Conservation (phyloP, 2,113 vertebrate genomes). For the Gymnorhina tibicen region DNA sequence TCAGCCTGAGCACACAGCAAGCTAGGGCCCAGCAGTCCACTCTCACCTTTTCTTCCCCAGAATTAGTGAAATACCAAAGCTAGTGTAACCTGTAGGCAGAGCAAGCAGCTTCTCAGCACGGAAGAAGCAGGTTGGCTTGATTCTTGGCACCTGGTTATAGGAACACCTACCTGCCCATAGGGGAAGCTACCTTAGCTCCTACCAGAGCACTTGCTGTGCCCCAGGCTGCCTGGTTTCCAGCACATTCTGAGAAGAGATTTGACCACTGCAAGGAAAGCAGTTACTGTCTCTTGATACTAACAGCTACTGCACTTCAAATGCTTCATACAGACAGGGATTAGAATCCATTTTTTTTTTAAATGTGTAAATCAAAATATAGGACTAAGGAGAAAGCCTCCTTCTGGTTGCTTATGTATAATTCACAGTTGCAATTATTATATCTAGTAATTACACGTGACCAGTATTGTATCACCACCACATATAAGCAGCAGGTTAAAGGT, state of each 20-base stretch:
- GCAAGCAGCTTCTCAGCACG: background rate
- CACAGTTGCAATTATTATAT: background rate
- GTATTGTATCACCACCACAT: background rate
- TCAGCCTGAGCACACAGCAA: background rate
- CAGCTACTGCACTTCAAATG: background rate
- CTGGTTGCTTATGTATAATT: background rate
- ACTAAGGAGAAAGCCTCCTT: background rate
- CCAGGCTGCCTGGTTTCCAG: background rate
- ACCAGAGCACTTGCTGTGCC: background rate
- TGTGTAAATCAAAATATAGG: background rate
- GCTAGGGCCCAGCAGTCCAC: background rate
- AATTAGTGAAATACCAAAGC: background rate
- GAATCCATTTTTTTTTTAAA: background rate
- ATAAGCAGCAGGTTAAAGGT: background rate
- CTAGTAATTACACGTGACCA: background rate
- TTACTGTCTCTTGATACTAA: background rate
- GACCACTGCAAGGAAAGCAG: background rate
- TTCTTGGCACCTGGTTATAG: background rate
- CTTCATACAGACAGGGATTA: background rate
- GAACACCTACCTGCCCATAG: background rate
- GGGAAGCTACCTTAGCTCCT: background rate
- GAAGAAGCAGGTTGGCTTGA: background rate
- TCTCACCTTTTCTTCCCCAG: background rate
- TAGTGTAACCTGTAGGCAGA: background rate
- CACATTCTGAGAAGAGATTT: background rate